Percentiles rank a stretch among this genome's conserved stretches.
Evolutionary conservation across 2,888 invertebrate genomes (phyloP).

Genomic region (Apotomis turbidana): DNA sequence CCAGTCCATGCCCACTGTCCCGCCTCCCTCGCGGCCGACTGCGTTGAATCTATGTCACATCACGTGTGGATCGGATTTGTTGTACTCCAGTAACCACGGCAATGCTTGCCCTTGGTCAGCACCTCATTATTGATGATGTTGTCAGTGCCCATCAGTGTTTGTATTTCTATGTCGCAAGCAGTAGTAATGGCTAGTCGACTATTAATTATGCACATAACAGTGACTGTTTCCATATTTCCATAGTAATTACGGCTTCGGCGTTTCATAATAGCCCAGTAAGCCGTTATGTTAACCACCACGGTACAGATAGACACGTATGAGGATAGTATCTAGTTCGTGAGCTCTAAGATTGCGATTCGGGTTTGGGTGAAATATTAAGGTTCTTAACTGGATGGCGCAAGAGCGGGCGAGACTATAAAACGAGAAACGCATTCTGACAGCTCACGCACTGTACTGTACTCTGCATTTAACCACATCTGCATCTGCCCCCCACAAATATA

Average conservation of each 20-base stretch:
- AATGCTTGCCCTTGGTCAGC: conserved; percentile 70
- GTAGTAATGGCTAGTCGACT: conserved; percentile 6
- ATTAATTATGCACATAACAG: background rate
- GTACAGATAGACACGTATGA: too few species aligned
- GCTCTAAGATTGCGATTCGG: too few species aligned
- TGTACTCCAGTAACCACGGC: conserved; percentile 72
- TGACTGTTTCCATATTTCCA: background rate
- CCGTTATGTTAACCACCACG: too few species aligned
- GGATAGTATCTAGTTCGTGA: too few species aligned
- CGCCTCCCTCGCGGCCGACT: conserved; percentile 46
- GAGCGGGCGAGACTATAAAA: too few species aligned
- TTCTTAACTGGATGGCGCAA: too few species aligned
- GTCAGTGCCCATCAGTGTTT: conserved; percentile 58
- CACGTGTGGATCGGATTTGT: conserved; percentile 54
- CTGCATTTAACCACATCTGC: too few species aligned
- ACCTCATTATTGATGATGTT: conserved; percentile 64
- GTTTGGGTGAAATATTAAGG: too few species aligned
- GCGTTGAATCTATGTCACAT: conserved; percentile 45
- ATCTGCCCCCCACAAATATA: too few species aligned
- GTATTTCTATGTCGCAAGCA: conserved; percentile 44
- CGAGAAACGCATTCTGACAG: too few species aligned
- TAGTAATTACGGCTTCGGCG: background rate
- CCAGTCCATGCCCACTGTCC: conserved; percentile 44
- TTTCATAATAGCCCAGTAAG: background rate
- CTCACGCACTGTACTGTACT: too few species aligned